Conservation (phyloP, 2,888 invertebrate species). For the Papilio gigon region DNA sequence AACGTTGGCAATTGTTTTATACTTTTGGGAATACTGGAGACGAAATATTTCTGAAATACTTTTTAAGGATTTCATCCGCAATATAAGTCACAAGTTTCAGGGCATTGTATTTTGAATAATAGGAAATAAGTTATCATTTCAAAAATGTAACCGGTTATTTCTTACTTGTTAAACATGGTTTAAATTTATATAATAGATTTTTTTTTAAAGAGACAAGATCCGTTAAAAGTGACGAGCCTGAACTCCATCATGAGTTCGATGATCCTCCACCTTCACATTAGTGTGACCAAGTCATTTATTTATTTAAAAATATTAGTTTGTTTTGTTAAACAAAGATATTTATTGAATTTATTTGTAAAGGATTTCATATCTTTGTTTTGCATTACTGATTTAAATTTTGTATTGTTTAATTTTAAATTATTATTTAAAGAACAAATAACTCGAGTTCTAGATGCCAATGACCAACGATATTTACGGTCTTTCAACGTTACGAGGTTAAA, state of each 20-base stretch:
- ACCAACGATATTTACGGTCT: background rate
- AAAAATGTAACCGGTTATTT: background rate
- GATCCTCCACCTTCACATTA: background rate
- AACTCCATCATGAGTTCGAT: constrained; percentile 20
- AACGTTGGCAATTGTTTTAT: background rate
- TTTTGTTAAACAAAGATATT: background rate
- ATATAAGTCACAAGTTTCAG: too few relatives aligned
- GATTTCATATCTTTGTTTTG: background rate
- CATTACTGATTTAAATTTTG: background rate
- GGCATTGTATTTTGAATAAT: too few relatives aligned
- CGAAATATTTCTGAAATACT: background rate
- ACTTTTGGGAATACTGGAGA: background rate
- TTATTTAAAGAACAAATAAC: background rate
- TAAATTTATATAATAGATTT: background rate
- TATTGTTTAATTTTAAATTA: background rate
- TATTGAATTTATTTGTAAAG: constrained; percentile 1
- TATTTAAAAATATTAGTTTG: background rate
- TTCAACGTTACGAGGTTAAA: background rate
- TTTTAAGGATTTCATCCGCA: too few relatives aligned
- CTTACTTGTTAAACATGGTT: background rate
- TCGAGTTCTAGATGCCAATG: background rate
- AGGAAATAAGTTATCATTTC: too few relatives aligned
- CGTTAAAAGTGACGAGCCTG: background rate
- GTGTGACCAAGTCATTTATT: constrained; percentile 7
- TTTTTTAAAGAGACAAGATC: too few relatives aligned